These are phyloP conservation scores for Hydrochoerus hydrochaeris DNA, from an alignment of 2,113 vertebrate species.

Conservation along the genomic window DNA sequence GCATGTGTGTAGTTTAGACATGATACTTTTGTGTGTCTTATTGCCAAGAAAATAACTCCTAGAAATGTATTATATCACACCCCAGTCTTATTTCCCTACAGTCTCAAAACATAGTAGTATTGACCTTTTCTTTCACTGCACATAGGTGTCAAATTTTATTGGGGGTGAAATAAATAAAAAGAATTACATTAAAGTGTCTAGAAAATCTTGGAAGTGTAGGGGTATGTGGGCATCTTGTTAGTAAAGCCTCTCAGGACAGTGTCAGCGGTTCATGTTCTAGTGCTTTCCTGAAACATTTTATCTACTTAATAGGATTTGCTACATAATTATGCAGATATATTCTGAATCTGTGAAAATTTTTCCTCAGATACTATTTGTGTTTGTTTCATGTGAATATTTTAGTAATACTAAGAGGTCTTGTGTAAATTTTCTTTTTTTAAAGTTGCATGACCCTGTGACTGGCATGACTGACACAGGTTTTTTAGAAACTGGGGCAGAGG, in stretches of 20 bases:
- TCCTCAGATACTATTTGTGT: conserved; percentile 78
- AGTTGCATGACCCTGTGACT: conserved; percentile 63
- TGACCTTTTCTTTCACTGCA: conserved; percentile 62
- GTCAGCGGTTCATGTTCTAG: conserved; percentile 74
- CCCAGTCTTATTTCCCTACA: background rate
- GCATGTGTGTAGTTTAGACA: conserved; percentile 73
- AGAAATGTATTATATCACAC: conserved; percentile 16
- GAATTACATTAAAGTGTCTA: conserved; percentile 72
- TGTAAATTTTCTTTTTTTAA: conserved; percentile 68
- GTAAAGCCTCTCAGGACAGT: conserved; percentile 57
- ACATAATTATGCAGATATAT: background rate
- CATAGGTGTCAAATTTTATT: background rate
- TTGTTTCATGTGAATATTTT: conserved; percentile 80
- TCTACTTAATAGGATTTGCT: conserved; percentile 70
- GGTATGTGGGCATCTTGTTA: conserved; percentile 72
- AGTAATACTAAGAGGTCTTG: conserved; percentile 71
- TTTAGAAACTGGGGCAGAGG: conserved; percentile 67
- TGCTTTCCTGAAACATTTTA: conserved; percentile 77
- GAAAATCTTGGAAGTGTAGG: conserved; percentile 65
- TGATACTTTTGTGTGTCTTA: conserved; percentile 20
- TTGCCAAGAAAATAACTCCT: conserved; percentile 69
- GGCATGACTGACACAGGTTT: conserved; percentile 39
- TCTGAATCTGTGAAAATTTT: conserved; percentile 69
- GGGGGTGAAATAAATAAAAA: background rate
- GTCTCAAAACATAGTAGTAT: conserved; percentile 22